Evolutionary conservation across 2,888 invertebrate species (phyloP).

Genomic region (Psococerastis gibbosa): DNA sequence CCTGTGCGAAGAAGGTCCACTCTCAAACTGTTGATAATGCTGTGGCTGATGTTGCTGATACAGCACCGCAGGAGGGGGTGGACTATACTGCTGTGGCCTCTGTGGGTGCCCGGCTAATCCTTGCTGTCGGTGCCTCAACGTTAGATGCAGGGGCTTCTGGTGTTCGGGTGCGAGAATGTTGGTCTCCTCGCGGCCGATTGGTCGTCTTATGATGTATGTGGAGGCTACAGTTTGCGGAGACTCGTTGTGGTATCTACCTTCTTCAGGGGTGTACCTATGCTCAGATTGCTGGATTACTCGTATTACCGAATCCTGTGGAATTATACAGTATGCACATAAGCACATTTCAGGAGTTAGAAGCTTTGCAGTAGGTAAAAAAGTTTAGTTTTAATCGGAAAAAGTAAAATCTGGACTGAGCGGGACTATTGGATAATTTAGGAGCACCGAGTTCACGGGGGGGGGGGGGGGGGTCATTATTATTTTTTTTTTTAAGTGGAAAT

Average conservation of each 20-base stretch:
- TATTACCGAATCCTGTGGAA: slow-evolving; percentile 16
- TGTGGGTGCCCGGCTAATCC: not conserved
- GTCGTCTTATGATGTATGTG: slow-evolving; percentile 5
- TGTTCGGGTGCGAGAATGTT: slow-evolving; percentile 5
- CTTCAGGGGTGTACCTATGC: slow-evolving; percentile 31
- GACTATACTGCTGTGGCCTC: not conserved
- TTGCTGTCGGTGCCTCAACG: not conserved
- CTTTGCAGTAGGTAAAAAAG: not conserved
- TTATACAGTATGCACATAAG: too few relatives aligned
- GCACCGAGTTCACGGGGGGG: too few relatives aligned
- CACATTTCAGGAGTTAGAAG: not conserved
- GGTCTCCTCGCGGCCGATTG: slow-evolving; percentile 5
- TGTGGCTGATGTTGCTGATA: not conserved
- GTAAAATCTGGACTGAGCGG: too few relatives aligned
- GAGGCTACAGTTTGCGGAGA: not conserved
- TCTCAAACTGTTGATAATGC: not conserved
- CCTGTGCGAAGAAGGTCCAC: too few relatives aligned
- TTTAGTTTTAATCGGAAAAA: not conserved
- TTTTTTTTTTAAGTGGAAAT: too few relatives aligned
- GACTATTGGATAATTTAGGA: too few relatives aligned
- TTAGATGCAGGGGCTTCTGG: not conserved
- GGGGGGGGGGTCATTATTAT: too few relatives aligned
- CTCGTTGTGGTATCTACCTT: slow-evolving; percentile 22
- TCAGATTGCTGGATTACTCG: slow-evolving; percentile 28
- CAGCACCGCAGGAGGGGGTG: not conserved